A percentile compares a stretch with the other conserved stretches of the same genome.
Evolutionary conservation across 2,113 vertebrate species (phyloP).

Genomic region (Scolopax mira): DNA sequence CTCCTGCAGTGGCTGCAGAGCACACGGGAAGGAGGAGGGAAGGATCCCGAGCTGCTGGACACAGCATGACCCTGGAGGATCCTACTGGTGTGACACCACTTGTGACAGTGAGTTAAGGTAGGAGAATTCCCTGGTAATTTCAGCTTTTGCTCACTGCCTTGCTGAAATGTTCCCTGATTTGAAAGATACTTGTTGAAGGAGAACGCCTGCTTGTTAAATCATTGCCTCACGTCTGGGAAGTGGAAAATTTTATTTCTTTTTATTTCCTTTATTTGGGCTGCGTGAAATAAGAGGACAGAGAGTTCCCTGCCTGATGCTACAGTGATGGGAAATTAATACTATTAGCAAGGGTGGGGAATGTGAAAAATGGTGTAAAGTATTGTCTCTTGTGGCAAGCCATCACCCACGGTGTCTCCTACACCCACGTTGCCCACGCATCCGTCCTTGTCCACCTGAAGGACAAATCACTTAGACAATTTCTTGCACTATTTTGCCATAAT

Average conservation of each 20-base stretch:
- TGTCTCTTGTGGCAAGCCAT: not conserved
- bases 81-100: not conserved
- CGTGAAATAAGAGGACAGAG: not conserved
- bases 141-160: not conserved
- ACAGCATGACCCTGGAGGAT: not conserved
- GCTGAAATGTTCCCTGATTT: not conserved
- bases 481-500: not conserved
- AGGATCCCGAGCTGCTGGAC: not conserved
- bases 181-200: not conserved
- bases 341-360: not conserved
- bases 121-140: not conserved
- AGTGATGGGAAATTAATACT: not conserved
- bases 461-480: not conserved
- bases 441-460: not conserved
- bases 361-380: not conserved
- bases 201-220: not conserved
- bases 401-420: not conserved
- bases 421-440: not conserved
- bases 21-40: not conserved
- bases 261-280: not conserved
- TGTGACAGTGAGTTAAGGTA: conserved; percentile 61
- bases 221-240: not conserved
- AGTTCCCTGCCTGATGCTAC: not conserved
- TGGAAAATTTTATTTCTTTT: not conserved
- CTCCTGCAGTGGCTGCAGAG: not conserved